Evolutionary conservation across 1,140 invertebrate genomes (phyloP).

Genomic region (Drosophila saltans): DNA sequence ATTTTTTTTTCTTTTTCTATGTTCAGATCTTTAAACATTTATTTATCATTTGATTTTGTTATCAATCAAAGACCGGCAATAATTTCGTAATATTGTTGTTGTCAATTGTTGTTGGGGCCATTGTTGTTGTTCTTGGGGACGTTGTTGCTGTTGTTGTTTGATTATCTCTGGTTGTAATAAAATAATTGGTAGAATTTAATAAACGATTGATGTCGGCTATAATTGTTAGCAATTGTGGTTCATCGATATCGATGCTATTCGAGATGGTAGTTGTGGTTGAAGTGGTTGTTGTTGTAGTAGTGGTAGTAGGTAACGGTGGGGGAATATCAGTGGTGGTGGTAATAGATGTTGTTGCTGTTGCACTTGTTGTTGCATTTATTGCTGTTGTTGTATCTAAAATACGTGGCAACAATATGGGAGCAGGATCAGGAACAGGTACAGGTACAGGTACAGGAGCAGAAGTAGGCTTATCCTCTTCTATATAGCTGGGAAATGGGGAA

Average conservation of each 20-base stretch:
- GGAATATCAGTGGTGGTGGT: constrained; percentile 31
- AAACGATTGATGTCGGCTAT: constrained; percentile 81
- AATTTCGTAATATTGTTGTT: constrained; percentile 66
- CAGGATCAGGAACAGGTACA: neutral
- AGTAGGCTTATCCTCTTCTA: constrained; percentile 8
- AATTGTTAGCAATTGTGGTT: constrained; percentile 74
- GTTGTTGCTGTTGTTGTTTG: constrained; percentile 58
- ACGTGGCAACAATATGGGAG: constrained; percentile 44
- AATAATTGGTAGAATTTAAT: constrained; percentile 83
- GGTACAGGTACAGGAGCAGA: neutral
- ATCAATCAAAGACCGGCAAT: constrained; percentile 67
- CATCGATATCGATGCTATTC: constrained; percentile 75
- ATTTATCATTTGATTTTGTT: constrained; percentile 14
- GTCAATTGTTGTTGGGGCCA: constrained; percentile 47
- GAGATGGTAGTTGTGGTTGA: constrained; percentile 37
- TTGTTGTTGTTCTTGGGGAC: constrained; percentile 47
- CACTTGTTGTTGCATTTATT: constrained; percentile 32
- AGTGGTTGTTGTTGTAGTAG: constrained; percentile 38
- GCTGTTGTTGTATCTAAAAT: constrained; percentile 45
- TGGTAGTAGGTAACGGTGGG: constrained; percentile 34
- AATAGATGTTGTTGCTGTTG: constrained; percentile 23
- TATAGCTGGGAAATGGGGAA: constrained; percentile 24
- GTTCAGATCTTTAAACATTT: neutral
- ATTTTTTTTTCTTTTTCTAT: constrained; percentile 18
- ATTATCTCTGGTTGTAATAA: constrained; percentile 83